These are phyloP conservation scores for Cephonodes hylas DNA, from an alignment of 2,888 invertebrate species.

Conservation along the genomic window DNA sequence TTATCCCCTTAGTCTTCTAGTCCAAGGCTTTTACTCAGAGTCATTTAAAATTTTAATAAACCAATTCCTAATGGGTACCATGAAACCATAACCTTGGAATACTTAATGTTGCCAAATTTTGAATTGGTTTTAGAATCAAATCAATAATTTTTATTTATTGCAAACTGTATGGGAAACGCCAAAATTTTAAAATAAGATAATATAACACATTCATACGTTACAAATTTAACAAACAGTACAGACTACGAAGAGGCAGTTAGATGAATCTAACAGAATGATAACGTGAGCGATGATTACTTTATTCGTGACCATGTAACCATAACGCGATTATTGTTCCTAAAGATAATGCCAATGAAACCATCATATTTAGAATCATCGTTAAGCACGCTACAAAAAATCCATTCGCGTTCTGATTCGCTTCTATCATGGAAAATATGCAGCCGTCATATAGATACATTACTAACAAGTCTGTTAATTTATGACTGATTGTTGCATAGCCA, in stretches of 20 bases:
- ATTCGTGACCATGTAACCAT: conserved; percentile 23
- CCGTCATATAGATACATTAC: neutral
- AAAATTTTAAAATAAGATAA: neutral
- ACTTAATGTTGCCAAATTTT: too few species aligned
- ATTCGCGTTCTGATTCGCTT: neutral
- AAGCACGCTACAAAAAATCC: neutral
- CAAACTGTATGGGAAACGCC: too few species aligned
- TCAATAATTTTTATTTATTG: too few species aligned
- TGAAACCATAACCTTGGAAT: too few species aligned
- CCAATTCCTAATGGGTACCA: too few species aligned
- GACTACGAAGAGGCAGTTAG: neutral
- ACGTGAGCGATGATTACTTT: conserved; percentile 16
- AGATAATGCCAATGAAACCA: neutral
- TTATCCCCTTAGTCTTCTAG: too few species aligned
- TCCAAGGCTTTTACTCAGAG: too few species aligned
- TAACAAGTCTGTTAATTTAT: neutral
- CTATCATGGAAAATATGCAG: neutral
- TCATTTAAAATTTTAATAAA: too few species aligned
- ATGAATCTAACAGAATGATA: neutral
- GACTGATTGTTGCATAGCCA: neutral
- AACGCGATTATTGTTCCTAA: conserved; percentile 14
- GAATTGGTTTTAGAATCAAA: too few species aligned
- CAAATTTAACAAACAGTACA: neutral
- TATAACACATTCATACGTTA: too few species aligned
- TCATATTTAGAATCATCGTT: neutral